Base-by-base conservation (phyloP, 2,797 vertebrate genomes). In the Alcedo quadribrachys region DNA sequence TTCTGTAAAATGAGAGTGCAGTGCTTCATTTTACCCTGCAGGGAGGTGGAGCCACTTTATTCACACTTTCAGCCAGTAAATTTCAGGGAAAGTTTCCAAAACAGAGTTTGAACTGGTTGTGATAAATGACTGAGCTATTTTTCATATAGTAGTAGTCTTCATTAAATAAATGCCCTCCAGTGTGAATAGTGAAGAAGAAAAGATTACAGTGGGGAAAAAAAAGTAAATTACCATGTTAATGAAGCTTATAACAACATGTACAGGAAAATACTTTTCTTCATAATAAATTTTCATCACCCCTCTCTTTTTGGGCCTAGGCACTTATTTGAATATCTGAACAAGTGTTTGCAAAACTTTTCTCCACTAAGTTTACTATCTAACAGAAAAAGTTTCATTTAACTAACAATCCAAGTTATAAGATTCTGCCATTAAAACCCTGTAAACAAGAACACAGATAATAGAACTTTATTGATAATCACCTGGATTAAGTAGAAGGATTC, bases 211-310 rank as follows among this genome's bases (percentile, higher is more conserved):
- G 2, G 7, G 4, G 1, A 13, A 27, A 3, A 27, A 20, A 46
- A 25, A 12, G 27, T 14, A 70, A 79, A 20, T 0, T 0, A 57
- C 19, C 2, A 3, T 35, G 54, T 46, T 62, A 62, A 33, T 61
- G 25, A 71, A 32, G 20, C 5, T 60, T 33, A 75, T 40, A 11
- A 16, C 8, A 61, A n/a, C 4, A 20, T 7, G 11, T 12, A 32
- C 15, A 3, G 37, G 25, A 85, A 86, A 92, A 32, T 5, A 71
- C 6, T 50, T 63, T 60, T 48, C 30, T 40, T 81, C 4, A 3
- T 24, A 45, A n/a, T 13, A 65, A 9, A 6, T 55, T 62, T 58
- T 54, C 21, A 45, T 4, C 11, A 10, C 4, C 5, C 20, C 8
- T 54, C 16, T 13, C 63, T 43, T 66, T 50, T 4, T 1, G 6